These are phyloP conservation scores for Clitarchus hookeri DNA, from an alignment of 2,888 invertebrate species.

Conservation along the genomic window DNA sequence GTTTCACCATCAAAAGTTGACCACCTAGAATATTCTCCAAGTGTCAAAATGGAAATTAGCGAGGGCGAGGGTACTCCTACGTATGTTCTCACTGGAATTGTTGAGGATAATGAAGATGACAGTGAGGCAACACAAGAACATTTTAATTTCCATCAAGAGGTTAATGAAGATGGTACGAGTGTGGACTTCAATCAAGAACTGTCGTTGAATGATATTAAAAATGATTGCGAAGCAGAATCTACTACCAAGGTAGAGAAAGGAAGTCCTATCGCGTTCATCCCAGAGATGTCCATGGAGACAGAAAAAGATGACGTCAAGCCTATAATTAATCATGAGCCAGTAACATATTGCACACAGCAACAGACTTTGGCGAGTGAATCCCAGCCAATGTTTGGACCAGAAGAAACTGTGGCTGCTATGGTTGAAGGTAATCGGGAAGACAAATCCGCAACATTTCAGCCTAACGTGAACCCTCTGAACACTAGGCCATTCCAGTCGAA, in stretches of 20 bases:
- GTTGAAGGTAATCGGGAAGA: conserved; percentile 26
- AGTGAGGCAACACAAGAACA: neutral
- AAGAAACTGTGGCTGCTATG: conserved; percentile 36
- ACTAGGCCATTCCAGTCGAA: conserved; percentile 22
- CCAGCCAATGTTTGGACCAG: conserved; percentile 33
- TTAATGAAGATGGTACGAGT: neutral
- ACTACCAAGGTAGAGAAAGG: neutral
- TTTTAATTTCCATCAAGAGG: neutral
- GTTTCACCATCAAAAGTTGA: conserved; percentile 16
- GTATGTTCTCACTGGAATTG: neutral
- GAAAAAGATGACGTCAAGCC: neutral
- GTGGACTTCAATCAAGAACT: neutral
- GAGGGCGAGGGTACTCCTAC: neutral
- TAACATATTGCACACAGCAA: neutral
- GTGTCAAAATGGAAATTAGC: neutral
- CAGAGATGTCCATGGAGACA: neutral
- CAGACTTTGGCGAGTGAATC: conserved; percentile 5
- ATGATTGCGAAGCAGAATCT: neutral
- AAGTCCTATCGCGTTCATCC: neutral
- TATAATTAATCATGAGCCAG: neutral
- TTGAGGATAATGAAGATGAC: neutral
- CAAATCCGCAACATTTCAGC: conserved; percentile 19
- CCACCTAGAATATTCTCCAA: neutral
- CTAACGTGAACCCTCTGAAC: neutral
- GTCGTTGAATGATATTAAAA: neutral